Evolutionary conservation across 2,113 vertebrate genomes (phyloP), one percentile per base, ranked within the genome.

Genomic region (Sinocyclocheilus anophthalmus): DNA sequence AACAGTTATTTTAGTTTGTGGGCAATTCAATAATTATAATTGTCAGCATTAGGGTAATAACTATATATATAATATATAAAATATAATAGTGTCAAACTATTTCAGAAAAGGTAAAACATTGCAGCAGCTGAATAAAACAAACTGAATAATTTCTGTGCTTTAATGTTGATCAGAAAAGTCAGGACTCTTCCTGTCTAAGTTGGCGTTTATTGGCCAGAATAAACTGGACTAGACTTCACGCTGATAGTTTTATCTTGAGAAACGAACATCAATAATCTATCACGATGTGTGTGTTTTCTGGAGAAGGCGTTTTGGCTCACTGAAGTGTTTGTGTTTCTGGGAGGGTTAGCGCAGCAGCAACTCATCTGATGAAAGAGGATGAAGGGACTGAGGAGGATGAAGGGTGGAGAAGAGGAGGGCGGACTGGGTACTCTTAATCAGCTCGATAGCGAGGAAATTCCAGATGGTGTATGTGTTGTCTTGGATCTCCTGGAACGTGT

Each of bases 401-500:
- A 92, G 26, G 98, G 98, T 0, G 98, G 98, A 0, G 98, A 0
- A 95, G 95, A 0, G n/a, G n/a, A n/a, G n/a, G n/a, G n/a, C n/a
- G n/a, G n/a, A 61, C 96, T 91, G 0, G 94, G 90, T 99, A 99
- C 81, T 99, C 98, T 97, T 94, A 0, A 99, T 99, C 65, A 99
- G 92, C 90, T 97, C 94, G 0, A n/a, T 98, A 98, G 26, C 98
- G 92, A 91, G 98, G 92, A 99, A 99, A 94, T 98, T 99, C 98
- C 98, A 99, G 91, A 99, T 97, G 80, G 94, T 94, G 93, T 99
- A 98, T 0, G 97, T 99, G 94, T 97, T 96, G 86, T 97, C 96
- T 90, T 99, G 98, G 0, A 99, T 96, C 90, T 97, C 94, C 94
- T 99, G 95, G 91, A 99, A 99, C 0, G 98, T 99, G 89, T 97